Base-by-base conservation (phyloP, 2,113 vertebrate species). In the Laticauda laticaudata region DNA sequence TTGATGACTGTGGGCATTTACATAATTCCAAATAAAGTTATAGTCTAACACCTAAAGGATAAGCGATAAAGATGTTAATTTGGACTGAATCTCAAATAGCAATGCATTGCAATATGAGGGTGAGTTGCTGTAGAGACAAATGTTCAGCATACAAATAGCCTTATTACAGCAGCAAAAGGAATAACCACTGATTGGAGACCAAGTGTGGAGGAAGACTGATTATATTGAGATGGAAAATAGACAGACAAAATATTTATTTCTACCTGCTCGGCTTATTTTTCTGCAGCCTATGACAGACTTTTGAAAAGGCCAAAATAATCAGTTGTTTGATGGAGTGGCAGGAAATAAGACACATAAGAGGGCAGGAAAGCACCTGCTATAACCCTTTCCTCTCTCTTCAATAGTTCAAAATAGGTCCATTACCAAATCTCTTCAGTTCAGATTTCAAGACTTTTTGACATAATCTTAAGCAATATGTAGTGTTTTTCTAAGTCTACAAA, bases 1-100 rank as follows among this genome's bases (percentile, higher is more conserved):
- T 89, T 94, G 45, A 94, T 93, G 26, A 92, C 9, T 2, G 11
- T 92, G 92, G 59, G 48, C n/a, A 93, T 95, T 93, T 93, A 59
- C 54, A 94, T 59, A 59, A 94, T 95, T 45, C 88, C 64, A 88
- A 64, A 39, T 92, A 45, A 91, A 93, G 88, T 45, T 87, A 64
- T 87, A 24, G 48, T 45, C 90, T 87, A 90, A 87, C 29, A 92
- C 92, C 15, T 48, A 61, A 95, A 90, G 29, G 61, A 0, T 91
- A 20, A 94, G 59, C 85, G 24, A 20, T 3, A 85, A 94, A 24
- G 2, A 90, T 94, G 92, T 0, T 20, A 1, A 39, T 53, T 11
- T 0, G 3, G 92, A 15, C 14, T 75, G n/a, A 7, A 91, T 4
- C 55, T 57, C 91, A 92, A 91, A 0, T 43, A 85, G 7, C 86